phyloP scores from a whole-genome alignment of 2,113 vertebrate genomes.

The Ailurus styani region DNA sequence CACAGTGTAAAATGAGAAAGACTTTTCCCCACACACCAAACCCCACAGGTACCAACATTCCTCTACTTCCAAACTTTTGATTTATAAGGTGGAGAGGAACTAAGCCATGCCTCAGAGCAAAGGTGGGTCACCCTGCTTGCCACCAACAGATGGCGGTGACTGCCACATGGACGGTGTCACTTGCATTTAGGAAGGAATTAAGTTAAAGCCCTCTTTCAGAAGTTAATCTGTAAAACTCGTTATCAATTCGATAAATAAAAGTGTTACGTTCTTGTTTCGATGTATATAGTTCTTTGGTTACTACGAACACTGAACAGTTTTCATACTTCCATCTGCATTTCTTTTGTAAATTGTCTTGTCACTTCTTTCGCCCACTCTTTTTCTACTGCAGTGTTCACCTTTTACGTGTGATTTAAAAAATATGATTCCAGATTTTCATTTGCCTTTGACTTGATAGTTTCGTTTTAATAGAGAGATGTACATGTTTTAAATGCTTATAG shows the following conservation, averaged over 20 bases:
- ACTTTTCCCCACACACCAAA: neutral
- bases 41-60: neutral
- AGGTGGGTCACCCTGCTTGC: neutral
- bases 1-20: neutral
- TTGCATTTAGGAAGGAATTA: neutral
- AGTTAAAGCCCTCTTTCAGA: neutral
- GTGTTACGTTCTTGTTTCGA: neutral
- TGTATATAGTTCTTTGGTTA: neutral
- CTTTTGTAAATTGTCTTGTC: neutral
- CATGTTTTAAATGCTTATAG: neutral
- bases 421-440: neutral
- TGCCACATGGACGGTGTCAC: neutral
- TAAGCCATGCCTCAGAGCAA: neutral
- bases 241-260: neutral
- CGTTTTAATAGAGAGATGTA: neutral
- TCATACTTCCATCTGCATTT: neutral
- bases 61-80: neutral
- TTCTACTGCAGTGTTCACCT: neutral
- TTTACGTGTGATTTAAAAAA: neutral
- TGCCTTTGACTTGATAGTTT: neutral
- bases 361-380: neutral
- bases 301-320: neutral
- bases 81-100: neutral
- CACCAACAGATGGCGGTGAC: slow-evolving; percentile 53
- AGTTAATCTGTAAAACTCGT: neutral